Base-by-base conservation (phyloP, 1,140 invertebrate species). In the Pseudomyrmex sp. region DNA sequence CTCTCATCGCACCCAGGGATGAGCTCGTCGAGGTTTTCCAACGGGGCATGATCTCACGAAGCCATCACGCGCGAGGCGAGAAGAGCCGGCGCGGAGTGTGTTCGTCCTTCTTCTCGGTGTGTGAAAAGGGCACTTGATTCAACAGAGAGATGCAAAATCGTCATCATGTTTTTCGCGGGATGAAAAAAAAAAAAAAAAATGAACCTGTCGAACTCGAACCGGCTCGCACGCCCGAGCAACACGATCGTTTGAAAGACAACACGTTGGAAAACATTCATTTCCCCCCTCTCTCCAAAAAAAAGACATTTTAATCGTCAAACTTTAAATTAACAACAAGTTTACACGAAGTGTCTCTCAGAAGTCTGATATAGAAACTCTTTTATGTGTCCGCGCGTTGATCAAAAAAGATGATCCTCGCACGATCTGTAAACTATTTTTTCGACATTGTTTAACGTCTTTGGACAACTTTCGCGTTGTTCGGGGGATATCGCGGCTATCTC, bases 111-210 rank as follows among this genome's bases (percentile, higher is more conserved):
- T 92, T 90, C 35, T 35, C 91, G 88, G 91, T 92, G 91, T 92
- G 86, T 92, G 92, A 93, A 91, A 93, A 93, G 92, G 92, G 89
- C 92, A 93, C 93, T 93, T 93, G 93, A 93, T 93, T 90, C 65
- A 93, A 93, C 90, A 91, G 89, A 89, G 87, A 89, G 87, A 89
- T 85, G 83, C 82, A 91, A 91, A 75, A 86, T 26, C 46, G 83
- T 72, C 77, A 79, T 59, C 9, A 35, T 35, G 35, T 4, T 15
- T 62, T 66, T 61, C 44, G 80, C 58, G 35, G 68, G 59, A 10
- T 54, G 73, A 7, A 52, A 68, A 52, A 68, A 26, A 66, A 52
- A 56, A 18, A 18, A 18, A 18, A 18, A 18, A 18, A n/a, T 82
- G 56, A 85, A 82, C 35, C 72, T 62, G 77, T 85, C 58, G 62